Evolutionary conservation across 2,888 invertebrate genomes (phyloP), one percentile per base, ranked within the genome.

Genomic region (Drosophila conformis): DNA sequence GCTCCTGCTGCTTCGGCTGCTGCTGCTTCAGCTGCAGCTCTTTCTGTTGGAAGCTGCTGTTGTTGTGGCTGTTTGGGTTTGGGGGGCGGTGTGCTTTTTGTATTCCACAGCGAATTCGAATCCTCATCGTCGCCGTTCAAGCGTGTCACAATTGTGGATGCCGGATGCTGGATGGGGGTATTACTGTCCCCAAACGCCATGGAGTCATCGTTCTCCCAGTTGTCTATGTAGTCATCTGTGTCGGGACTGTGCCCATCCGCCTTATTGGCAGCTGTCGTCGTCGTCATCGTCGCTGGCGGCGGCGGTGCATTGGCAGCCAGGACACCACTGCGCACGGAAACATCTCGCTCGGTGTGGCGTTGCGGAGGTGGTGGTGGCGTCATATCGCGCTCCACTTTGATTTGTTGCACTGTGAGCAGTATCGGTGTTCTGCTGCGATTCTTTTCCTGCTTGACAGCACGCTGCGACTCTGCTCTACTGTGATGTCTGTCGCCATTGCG

Each of bases 201-300:
- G 0, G 91, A 91, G 35, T 92, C 92, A 48, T 92, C 93, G 52
- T 92, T 92, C 74, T 93, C 93, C 93, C 93, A 93, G 69, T 93
- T 93, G 61, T 93, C 92, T 64, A 93, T 91, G 53, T 93, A 93
- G 68, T 93, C 93, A 76, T 93, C 93, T 0, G 93, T 93, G 59
- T 93, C 92, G 1, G 93, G 93, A 69, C 93, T 93, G 10, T 89
- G 85, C n/a, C 90, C 82, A 58, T 81, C 75, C 18, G 49, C 25
- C 15, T 53, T 33, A 49, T 2, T 57, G 21, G 21, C 31, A 42
- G 57, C 21, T 42, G 18, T 33, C 6, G 31, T 2, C 10, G 40
- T n/a, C n/a, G 21, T 2, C 6, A n/a, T 5, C 15, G 29, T 54
- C 18, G 54, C 4, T 36, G 18, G 13, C 1, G 73, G 70, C 3